Evolutionary conservation across 2,113 vertebrate species (phyloP).

Genomic region (Pelodiscus sinensis): DNA sequence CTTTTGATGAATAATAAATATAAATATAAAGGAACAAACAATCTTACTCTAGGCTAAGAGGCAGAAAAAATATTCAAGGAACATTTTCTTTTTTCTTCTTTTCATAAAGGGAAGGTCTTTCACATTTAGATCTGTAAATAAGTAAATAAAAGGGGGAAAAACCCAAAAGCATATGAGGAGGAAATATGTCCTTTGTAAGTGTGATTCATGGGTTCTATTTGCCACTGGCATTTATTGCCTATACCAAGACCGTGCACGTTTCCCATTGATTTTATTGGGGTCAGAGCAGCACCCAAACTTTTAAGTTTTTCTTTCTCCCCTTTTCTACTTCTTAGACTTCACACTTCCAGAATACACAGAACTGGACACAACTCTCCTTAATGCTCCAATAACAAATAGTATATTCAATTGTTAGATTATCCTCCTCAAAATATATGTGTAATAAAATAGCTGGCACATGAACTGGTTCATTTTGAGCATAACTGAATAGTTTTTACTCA

Average conservation of each 20-base stretch:
- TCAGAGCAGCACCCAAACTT: neutral
- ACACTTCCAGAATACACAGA: neutral
- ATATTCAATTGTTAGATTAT: neutral
- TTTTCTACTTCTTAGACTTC: neutral
- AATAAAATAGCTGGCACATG: neutral
- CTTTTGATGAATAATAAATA: conserved; percentile 73
- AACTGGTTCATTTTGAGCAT: neutral
- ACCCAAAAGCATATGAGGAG: neutral
- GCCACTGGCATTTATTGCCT: neutral
- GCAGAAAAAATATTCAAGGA: conserved; percentile 42
- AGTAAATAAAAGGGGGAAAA: conserved; percentile 49
- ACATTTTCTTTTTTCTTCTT: conserved; percentile 50
- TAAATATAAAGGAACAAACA: conserved; percentile 69
- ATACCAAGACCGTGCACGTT: neutral
- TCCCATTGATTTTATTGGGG: neutral
- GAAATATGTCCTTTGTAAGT: rapidly evolving
- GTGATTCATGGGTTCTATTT: neutral
- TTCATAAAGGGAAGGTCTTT: conserved; percentile 40
- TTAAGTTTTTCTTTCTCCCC: neutral
- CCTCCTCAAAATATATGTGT: neutral
- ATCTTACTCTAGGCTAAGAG: conserved; percentile 31
- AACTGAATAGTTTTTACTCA: neutral
- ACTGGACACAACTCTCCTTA: neutral
- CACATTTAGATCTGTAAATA: conserved; percentile 48
- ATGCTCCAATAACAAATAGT: neutral